phyloP scores from a whole-genome alignment of 2,888 invertebrate genomes.

The Meganola albula region DNA sequence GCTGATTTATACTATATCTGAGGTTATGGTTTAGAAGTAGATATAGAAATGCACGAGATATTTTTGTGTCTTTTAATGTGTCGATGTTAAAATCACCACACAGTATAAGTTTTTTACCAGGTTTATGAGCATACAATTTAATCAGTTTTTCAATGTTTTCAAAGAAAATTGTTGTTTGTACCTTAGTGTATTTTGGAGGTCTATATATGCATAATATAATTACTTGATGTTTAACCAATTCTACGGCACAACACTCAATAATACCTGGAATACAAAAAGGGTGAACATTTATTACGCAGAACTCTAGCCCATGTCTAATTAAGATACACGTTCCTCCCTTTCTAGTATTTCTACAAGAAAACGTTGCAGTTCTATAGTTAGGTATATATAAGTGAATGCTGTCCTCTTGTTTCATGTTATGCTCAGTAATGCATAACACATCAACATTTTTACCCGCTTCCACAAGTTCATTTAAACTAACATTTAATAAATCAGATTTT shows the following conservation, averaged over 20 bases:
- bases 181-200: not conserved
- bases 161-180: not conserved
- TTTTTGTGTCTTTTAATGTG: not conserved
- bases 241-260: conserved; percentile 2
- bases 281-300: not conserved
- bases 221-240: not conserved
- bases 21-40: not conserved
- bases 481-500: not conserved
- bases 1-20: not conserved
- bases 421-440: not conserved
- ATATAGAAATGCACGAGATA: not conserved
- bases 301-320: not conserved
- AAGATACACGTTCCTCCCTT: conserved; percentile 1
- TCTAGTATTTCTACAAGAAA: conserved; percentile 1
- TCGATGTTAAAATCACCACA: not conserved
- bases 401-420: conserved; percentile 1
- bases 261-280: not conserved
- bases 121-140: not conserved
- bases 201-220: not conserved
- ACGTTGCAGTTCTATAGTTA: not conserved
- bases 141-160: not conserved
- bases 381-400: not conserved
- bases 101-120: not conserved
- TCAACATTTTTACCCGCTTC: not conserved
- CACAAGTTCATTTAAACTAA: not conserved